Percentiles rank a stretch among this genome's conserved stretches.
These are phyloP conservation scores for Latheticus oryzae DNA, from an alignment of 2,888 invertebrate genomes.

Conservation along the genomic window DNA sequence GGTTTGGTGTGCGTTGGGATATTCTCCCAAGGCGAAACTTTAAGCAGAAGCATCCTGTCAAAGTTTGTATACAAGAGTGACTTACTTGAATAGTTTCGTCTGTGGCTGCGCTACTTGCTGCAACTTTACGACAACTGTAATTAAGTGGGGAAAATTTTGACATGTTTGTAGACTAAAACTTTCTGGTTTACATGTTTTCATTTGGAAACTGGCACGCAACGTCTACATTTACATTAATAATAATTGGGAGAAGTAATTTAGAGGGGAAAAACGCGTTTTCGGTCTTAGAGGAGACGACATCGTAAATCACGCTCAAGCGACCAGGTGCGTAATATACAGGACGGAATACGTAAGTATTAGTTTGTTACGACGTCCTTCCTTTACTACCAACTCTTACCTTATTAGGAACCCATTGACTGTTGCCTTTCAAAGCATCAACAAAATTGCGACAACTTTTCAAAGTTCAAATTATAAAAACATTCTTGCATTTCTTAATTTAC, in stretches of 20 bases:
- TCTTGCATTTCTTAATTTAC: too few relatives aligned
- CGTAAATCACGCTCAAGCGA: constrained; percentile 2
- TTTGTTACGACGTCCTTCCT: too few relatives aligned
- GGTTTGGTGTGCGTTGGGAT: too few relatives aligned
- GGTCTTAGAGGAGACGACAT: constrained; percentile 2
- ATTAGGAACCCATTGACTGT: too few relatives aligned
- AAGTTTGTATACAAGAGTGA: constrained; percentile 48
- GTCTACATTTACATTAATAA: constrained; percentile 21
- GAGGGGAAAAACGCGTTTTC: constrained; percentile 12
- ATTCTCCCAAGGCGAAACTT: constrained; percentile 54
- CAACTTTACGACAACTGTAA: constrained; percentile 59
- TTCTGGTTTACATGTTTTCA: constrained; percentile 51
- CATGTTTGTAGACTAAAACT: constrained; percentile 51
- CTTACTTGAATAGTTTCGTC: constrained; percentile 52
- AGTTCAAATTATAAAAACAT: too few relatives aligned
- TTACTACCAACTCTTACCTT: too few relatives aligned
- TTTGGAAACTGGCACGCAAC: constrained; percentile 38
- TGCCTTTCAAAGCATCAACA: too few relatives aligned
- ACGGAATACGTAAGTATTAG: neutral
- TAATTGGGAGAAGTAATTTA: constrained; percentile 18
- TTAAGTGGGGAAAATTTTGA: constrained; percentile 56
- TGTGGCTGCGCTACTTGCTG: constrained; percentile 53
- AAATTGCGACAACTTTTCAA: too few relatives aligned
- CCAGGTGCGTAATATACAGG: constrained; percentile 3
- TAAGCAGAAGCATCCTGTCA: constrained; percentile 51